Evolutionary conservation across 2,113 vertebrate genomes (phyloP).

Genomic region (Labeo catla): DNA sequence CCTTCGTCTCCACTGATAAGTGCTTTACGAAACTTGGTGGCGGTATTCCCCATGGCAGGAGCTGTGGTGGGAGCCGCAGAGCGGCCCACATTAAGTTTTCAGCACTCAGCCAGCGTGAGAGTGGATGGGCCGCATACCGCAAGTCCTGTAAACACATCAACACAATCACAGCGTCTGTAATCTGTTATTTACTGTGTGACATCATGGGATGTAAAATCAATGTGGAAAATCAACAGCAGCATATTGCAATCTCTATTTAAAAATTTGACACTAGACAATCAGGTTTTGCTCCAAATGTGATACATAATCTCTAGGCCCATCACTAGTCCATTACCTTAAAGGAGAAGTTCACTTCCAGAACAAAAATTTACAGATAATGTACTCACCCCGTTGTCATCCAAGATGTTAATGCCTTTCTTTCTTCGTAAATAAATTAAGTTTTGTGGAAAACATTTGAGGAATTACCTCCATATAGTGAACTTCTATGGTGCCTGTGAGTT

Average conservation of each 20-base stretch:
- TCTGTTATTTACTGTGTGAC: not conserved
- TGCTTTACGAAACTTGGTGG: constrained; percentile 97
- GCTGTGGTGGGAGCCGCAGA: constrained; percentile 19
- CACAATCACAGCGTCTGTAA: not conserved
- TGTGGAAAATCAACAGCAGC: not conserved
- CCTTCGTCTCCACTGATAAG: constrained; percentile 94
- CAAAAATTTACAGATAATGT: too few species aligned
- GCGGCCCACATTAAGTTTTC: constrained; percentile 52
- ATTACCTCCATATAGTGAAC: too few species aligned
- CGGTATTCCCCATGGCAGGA: constrained; percentile 91
- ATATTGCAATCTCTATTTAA: not conserved
- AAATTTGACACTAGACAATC: not conserved
- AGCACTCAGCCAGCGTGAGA: constrained; percentile 32
- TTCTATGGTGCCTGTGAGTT: too few species aligned
- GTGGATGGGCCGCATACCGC: not conserved
- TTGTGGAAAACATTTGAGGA: too few species aligned
- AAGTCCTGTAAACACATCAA: constrained; percentile 22
- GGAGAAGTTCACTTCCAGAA: too few species aligned
- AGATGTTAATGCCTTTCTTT: too few species aligned
- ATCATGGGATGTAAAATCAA: not conserved
- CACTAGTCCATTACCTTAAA: not conserved
- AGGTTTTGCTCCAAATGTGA: not conserved
- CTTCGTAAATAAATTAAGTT: too few species aligned
- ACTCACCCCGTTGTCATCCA: too few species aligned
- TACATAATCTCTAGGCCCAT: not conserved